phyloP scores from a whole-genome alignment of 2,888 invertebrate species.

The Tupiocoris notatus region DNA sequence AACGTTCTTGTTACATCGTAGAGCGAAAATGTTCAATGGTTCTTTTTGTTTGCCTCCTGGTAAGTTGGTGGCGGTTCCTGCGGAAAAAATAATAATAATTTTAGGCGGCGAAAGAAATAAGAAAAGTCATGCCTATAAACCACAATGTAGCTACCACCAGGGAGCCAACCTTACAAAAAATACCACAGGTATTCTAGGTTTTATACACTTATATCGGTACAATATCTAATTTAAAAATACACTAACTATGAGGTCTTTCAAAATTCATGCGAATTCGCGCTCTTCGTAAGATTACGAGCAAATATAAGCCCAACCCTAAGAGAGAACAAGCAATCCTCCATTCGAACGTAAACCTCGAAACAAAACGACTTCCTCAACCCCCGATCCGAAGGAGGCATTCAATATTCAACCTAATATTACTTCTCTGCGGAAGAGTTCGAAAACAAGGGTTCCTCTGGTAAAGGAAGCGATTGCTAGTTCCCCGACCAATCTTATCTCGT shows the following conservation, averaged over 20 bases:
- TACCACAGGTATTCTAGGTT: too few relatives aligned
- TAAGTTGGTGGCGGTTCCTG: conserved; percentile 84
- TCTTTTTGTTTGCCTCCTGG: conserved; percentile 71
- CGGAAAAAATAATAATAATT: conserved; percentile 50
- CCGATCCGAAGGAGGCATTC: background rate
- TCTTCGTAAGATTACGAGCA: too few relatives aligned
- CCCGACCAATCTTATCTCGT: background rate
- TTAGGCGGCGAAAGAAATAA: too few relatives aligned
- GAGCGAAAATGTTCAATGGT: conserved; percentile 57
- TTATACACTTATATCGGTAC: too few relatives aligned
- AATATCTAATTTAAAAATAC: too few relatives aligned
- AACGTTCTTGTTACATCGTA: background rate
- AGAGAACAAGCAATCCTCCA: too few relatives aligned
- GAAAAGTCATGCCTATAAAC: too few relatives aligned
- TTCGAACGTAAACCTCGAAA: background rate
- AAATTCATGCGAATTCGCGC: too few relatives aligned
- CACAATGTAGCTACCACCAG: too few relatives aligned
- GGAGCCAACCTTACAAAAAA: too few relatives aligned
- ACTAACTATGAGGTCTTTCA: too few relatives aligned
- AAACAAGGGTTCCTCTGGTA: background rate
- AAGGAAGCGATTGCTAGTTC: background rate
- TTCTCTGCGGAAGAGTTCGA: background rate
- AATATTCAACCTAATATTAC: background rate
- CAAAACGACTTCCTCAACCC: background rate
- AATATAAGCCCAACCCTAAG: too few relatives aligned